These are phyloP conservation scores for Picus viridis DNA, from an alignment of 2,797 vertebrate species.

Conservation along the genomic window DNA sequence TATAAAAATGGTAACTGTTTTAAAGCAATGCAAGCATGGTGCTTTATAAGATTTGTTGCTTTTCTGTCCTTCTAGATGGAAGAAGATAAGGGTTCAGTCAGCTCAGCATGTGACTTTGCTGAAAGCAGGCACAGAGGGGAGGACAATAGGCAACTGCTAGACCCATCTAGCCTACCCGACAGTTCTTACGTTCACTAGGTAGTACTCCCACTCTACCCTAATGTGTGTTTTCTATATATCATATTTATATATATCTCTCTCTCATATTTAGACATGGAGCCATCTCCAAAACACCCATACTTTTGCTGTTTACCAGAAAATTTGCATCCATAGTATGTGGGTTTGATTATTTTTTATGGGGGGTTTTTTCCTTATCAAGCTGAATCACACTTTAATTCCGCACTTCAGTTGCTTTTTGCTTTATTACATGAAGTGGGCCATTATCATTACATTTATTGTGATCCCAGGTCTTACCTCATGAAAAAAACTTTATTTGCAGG, in stretches of 20 bases:
- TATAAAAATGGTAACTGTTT: constrained; percentile 48
- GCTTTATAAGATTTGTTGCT: constrained; percentile 77
- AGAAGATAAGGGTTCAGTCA: constrained; percentile 96
- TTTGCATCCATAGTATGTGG: neutral
- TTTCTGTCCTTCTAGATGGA: constrained; percentile 97
- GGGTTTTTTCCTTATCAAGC: neutral
- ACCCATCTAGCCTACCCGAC: constrained; percentile 84
- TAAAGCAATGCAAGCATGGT: constrained; percentile 24
- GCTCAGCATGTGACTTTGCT: constrained; percentile 99
- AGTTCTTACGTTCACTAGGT: constrained; percentile 81
- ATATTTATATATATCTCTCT: neutral
- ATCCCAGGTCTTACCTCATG: neutral
- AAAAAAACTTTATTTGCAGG: neutral
- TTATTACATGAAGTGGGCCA: neutral
- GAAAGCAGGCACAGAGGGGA: constrained; percentile 96
- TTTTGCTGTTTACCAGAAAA: neutral
- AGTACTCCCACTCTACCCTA: constrained; percentile 76
- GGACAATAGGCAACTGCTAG: constrained; percentile 97
- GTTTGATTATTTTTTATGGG: neutral
- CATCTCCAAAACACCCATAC: constrained; percentile 22
- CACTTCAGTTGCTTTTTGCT: constrained; percentile 30
- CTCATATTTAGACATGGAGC: neutral
- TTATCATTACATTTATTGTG: constrained; percentile 6
- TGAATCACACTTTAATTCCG: constrained; percentile 42
- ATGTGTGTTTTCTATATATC: neutral